Conservation (phyloP, 2,113 vertebrate species). For the Thamnaconus septentrionalis region DNA sequence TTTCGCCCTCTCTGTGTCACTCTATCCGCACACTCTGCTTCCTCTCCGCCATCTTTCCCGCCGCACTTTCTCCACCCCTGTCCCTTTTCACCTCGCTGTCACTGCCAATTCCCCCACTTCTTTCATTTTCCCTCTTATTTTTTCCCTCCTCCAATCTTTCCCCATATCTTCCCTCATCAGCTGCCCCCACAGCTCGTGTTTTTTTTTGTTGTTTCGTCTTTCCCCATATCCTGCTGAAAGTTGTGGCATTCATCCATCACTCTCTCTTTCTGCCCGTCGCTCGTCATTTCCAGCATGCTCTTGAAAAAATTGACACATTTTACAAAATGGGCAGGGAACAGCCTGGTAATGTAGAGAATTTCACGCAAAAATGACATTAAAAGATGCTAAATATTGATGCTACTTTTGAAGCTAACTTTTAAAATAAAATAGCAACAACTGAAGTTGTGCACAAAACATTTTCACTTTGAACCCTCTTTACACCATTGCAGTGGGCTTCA, state of each 20-base stretch:
- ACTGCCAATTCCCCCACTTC: conserved; percentile 41
- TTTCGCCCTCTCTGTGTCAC: conserved; percentile 30
- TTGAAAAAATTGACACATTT: too few relatives aligned
- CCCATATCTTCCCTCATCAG: conserved; percentile 9
- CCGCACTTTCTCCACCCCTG: conserved; percentile 25
- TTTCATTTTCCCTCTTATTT: conserved; percentile 7
- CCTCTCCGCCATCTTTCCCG: conserved; percentile 20
- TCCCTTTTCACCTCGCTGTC: conserved; percentile 54
- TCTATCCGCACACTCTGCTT: conserved; percentile 20
- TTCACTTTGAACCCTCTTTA: background rate
- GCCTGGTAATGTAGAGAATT: too few relatives aligned
- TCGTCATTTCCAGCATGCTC: too few relatives aligned
- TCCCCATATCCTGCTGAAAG: too few relatives aligned
- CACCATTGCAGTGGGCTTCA: background rate
- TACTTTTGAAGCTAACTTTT: too few relatives aligned
- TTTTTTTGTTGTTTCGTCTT: too few relatives aligned
- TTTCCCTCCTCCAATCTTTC: background rate
- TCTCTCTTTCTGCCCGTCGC: too few relatives aligned
- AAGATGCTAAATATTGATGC: too few relatives aligned
- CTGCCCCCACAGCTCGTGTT: background rate
- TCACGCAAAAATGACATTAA: too few relatives aligned
- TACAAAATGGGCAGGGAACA: too few relatives aligned
- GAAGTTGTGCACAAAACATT: background rate
- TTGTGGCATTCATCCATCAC: too few relatives aligned
- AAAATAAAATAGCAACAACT: too few relatives aligned